A percentile compares a stretch with the other conserved stretches of the same genome.
These are phyloP conservation scores for Amphipoea lucens DNA, from an alignment of 2,888 invertebrate species.

Conservation along the genomic window DNA sequence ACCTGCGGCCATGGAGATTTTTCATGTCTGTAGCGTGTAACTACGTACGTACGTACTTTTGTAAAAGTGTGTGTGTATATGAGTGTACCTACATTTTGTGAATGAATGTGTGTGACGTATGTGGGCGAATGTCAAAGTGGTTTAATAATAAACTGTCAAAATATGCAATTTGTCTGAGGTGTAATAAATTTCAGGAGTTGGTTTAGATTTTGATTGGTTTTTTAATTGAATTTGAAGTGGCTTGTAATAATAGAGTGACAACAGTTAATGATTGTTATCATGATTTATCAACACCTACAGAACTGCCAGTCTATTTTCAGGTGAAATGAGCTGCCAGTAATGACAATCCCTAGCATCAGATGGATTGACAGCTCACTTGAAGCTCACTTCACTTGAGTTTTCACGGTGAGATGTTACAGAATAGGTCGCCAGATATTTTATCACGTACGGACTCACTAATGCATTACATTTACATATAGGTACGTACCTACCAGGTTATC, in stretches of 20 bases:
- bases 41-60: slow-evolving; percentile 9
- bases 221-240: slow-evolving; percentile 55
- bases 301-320: neutral
- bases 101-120: slow-evolving; percentile 21
- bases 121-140: slow-evolving; percentile 62
- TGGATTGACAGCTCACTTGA: neutral
- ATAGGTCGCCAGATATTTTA: neutral
- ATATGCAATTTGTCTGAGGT: slow-evolving; percentile 49
- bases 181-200: slow-evolving; percentile 48
- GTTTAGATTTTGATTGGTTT: slow-evolving; percentile 54
- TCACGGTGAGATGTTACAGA: neutral
- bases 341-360: neutral
- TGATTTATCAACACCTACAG: slow-evolving; percentile 42
- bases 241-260: slow-evolving; percentile 28
- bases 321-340: neutral
- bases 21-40: slow-evolving; percentile 58
- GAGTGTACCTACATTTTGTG: neutral
- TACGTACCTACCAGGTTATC: neutral
- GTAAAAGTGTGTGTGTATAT: slow-evolving; percentile 17
- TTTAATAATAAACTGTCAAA: slow-evolving; percentile 61
- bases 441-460: no score
- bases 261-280: slow-evolving; percentile 21
- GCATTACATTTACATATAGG: neutral
- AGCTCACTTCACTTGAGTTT: neutral
- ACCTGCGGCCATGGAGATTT: slow-evolving; percentile 73